Percentiles rank a stretch among this genome's conserved stretches.
phyloP scores from a whole-genome alignment of 2,113 vertebrate genomes.

The Scortum barcoo region DNA sequence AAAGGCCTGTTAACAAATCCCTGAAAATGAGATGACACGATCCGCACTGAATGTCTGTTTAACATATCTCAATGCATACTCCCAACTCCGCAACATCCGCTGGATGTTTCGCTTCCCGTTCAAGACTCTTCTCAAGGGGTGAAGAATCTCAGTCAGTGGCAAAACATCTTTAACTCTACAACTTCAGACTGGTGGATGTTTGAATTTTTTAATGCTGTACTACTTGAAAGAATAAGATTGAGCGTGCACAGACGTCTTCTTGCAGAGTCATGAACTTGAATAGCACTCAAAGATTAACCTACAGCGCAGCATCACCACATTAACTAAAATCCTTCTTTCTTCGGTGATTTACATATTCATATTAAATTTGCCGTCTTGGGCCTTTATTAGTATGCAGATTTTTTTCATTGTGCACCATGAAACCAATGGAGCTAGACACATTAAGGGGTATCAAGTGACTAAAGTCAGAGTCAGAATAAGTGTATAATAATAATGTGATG shows the following conservation, averaged over 20 bases:
- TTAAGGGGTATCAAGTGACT: constrained; percentile 25
- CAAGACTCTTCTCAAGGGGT: background rate
- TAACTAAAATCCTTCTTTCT: constrained; percentile 21
- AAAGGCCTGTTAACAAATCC: background rate
- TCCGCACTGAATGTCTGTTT: background rate
- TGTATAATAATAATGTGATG: constrained; percentile 19
- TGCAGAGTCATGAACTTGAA: constrained; percentile 22
- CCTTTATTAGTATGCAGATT: constrained; percentile 30
- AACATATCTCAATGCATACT: background rate
- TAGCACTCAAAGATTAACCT: constrained; percentile 11
- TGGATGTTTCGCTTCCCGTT: background rate
- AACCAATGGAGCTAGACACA: constrained; percentile 17
- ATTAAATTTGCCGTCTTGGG: constrained; percentile 30
- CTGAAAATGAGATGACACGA: background rate
- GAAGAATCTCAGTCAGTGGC: background rate
- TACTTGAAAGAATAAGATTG: constrained; percentile 4
- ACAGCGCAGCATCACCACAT: constrained; percentile 11
- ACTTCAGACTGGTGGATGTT: background rate
- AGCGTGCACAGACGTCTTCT: constrained; percentile 13
- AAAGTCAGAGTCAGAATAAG: constrained; percentile 7
- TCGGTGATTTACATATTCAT: constrained; percentile 40
- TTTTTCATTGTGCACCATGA: constrained; percentile 13
- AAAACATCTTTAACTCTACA: background rate
- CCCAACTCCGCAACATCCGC: too few species aligned
- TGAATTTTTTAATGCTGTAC: background rate